These are phyloP conservation scores for Sinonovacula constricta DNA, from an alignment of 1,140 invertebrate species.

Conservation along the genomic window DNA sequence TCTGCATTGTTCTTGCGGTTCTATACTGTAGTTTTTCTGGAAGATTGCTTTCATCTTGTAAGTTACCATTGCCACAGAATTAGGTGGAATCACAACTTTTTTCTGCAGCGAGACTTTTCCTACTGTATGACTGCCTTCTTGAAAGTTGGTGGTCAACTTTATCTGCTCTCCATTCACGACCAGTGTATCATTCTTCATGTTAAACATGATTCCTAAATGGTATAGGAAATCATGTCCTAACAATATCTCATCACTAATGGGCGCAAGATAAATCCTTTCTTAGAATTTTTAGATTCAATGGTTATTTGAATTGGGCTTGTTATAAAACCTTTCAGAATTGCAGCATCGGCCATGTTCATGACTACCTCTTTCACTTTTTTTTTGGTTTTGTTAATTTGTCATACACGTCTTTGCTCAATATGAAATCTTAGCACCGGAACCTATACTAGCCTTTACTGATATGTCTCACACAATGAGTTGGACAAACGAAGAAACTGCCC, in stretches of 20 bases:
- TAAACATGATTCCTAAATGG: too few species aligned
- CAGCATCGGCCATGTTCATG: background rate
- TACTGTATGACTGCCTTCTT: too few species aligned
- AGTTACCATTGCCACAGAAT: conserved; percentile 10
- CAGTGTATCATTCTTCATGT: too few species aligned
- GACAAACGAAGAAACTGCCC: conserved; percentile 30
- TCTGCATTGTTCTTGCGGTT: conserved; percentile 6
- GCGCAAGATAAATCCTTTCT: conserved; percentile 10
- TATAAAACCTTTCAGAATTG: conserved; percentile 6
- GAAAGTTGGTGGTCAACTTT: conserved; percentile 1
- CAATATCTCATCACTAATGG: conserved; percentile 21
- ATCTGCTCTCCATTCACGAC: conserved; percentile 8
- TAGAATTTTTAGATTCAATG: background rate
- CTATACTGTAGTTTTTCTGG: background rate
- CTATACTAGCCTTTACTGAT: conserved; percentile 13
- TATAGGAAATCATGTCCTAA: conserved; percentile 20
- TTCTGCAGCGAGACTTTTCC: too few species aligned
- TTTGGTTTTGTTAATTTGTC: conserved; percentile 9
- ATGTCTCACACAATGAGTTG: background rate
- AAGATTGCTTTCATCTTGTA: conserved; percentile 4
- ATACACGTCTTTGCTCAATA: background rate
- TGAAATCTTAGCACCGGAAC: conserved; percentile 33
- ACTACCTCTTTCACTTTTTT: conserved; percentile 6
- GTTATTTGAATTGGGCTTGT: background rate
- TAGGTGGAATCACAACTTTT: conserved; percentile 11